These are phyloP conservation scores for Drosophila mettleri DNA, from an alignment of 2,888 invertebrate species.

Conservation along the genomic window DNA sequence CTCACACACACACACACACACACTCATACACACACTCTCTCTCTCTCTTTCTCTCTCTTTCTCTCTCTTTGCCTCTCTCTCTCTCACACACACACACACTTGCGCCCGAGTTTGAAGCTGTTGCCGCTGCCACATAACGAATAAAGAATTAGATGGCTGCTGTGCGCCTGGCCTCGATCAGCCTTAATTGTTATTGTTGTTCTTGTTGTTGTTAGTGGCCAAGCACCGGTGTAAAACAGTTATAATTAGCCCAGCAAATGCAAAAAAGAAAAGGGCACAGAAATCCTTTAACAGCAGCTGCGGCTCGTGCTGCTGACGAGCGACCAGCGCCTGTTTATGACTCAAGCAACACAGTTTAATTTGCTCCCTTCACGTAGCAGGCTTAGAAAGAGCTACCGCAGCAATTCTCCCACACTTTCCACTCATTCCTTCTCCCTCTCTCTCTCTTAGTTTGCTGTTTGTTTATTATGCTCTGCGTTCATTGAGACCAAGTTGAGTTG, in stretches of 20 bases:
- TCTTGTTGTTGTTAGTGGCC: constrained; percentile 4
- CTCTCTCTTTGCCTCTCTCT: neutral
- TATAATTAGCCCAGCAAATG: constrained; percentile 57
- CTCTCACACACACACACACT: neutral
- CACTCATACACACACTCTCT: neutral
- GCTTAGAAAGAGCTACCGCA: constrained; percentile 42
- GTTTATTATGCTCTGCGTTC: neutral
- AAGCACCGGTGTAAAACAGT: constrained; percentile 39
- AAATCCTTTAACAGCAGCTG: constrained; percentile 32
- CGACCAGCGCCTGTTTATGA: constrained; percentile 39
- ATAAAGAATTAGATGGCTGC: constrained; percentile 37
- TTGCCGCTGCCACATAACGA: constrained; percentile 15
- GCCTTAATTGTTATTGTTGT: constrained; percentile 19
- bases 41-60: too few species aligned
- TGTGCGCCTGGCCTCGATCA: constrained; percentile 32
- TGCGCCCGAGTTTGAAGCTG: constrained; percentile 53
- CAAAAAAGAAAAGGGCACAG: constrained; percentile 30
- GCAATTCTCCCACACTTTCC: constrained; percentile 5
- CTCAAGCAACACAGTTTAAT: constrained; percentile 27
- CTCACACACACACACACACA: neutral
- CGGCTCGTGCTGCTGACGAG: constrained; percentile 29
- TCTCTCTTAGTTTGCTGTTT: neutral
- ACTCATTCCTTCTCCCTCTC: neutral
- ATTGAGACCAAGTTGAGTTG: neutral
- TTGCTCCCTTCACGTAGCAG: constrained; percentile 8